Evolutionary conservation across 2,888 invertebrate species (phyloP), one percentile per base, ranked within the genome.

Genomic region (Helobdella robusta): DNA sequence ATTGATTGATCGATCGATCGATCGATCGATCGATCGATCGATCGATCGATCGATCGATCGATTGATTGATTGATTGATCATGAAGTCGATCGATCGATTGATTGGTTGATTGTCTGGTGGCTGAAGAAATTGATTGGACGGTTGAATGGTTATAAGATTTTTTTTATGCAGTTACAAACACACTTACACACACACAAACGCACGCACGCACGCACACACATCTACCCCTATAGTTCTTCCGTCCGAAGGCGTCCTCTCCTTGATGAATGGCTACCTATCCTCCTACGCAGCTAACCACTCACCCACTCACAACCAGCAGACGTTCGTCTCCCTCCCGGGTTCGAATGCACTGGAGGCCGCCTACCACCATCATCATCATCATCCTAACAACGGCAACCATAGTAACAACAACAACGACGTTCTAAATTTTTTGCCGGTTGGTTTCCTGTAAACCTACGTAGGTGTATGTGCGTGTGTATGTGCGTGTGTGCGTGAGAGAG

Each of bases 251-350:
- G 67, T 71, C 20, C 62, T 72, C 60, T 72, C 87, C 90, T 92
- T 93, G 83, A 91, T 93, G 89, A 91, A 90, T 85, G 92, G 91
- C 85, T 92, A 92, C 83, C 75, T 81, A 52, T 79, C 78, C 72
- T 78, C 78, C 48, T 80, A 80, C 73, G 80, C 79, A 60, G 79
- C 81, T 60, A 80, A 81, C 66, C 77, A 80, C 69, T 81, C 81
- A 61, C 81, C 82, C 62, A 79, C 81, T 67, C 80, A 77, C 71
- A 77, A 74, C 72, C 78, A 87, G 74, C 89, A 87, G 63, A 91
- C 91, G 83, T 86, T 89, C 63, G 89, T 92, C 74, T 91, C 90
- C 83, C 92, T 92, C 76, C 93, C 93, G 67, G 91, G 74, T 86
- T 28, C 44, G 18, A 34, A 56, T 25, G 91, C 75, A 86, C 89